Percentiles rank a stretch among this genome's conserved stretches.
These are phyloP conservation scores for Megathymus violae DNA, from an alignment of 1,140 invertebrate species.

Conservation along the genomic window DNA sequence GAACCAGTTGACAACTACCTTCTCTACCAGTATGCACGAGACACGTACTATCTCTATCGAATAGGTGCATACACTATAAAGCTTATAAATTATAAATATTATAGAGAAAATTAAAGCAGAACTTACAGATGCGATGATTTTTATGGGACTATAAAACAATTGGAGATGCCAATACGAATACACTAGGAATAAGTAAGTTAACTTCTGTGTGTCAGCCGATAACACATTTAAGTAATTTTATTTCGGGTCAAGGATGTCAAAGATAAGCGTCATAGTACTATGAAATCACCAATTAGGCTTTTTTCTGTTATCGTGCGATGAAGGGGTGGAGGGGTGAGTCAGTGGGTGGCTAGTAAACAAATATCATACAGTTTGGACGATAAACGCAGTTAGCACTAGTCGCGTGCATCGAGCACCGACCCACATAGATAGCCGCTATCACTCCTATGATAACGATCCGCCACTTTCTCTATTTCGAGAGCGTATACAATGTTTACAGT, in stretches of 20 bases:
- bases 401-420: conserved; percentile 63
- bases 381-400: conserved; percentile 62
- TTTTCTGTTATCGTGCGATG: conserved; percentile 27
- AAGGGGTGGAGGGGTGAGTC: not conserved
- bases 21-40: no score
- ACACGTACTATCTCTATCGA: no score
- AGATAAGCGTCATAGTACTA: conserved; percentile 38
- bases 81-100: no score
- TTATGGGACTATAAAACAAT: no score
- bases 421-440: conserved; percentile 76
- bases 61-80: no score
- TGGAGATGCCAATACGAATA: not conserved
- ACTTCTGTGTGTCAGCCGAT: conserved; percentile 28
- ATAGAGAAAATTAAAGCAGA: no score
- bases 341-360: conserved; percentile 49
- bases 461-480: conserved; percentile 31
- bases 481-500: no score
- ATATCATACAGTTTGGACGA: conserved; percentile 45
- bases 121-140: no score
- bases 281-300: conserved; percentile 26
- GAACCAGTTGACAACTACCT: no score
- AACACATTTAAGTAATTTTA: conserved; percentile 23
- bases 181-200: conserved; percentile 17
- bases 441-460: conserved; percentile 58
- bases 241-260: conserved; percentile 52